These are phyloP conservation scores for Stenodera caucasica DNA, from an alignment of 2,888 invertebrate species.

Conservation along the genomic window DNA sequence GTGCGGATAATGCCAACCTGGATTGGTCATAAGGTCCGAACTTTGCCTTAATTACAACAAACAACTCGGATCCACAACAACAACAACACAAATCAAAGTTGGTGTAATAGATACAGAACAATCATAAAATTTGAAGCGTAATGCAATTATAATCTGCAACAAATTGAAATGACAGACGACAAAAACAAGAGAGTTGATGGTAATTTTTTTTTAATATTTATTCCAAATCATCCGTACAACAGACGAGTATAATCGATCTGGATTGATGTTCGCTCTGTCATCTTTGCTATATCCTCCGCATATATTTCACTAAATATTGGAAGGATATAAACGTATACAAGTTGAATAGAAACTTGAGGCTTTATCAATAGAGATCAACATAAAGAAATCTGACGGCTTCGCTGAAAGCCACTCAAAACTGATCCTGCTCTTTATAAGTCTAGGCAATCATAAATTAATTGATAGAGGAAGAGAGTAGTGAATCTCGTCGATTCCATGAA, in stretches of 20 bases:
- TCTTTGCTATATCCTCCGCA: neutral
- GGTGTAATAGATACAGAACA: neutral
- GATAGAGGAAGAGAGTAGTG: too few relatives aligned
- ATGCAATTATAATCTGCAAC: too few relatives aligned
- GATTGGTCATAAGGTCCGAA: neutral
- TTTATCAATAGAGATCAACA: too few relatives aligned
- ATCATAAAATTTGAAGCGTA: too few relatives aligned
- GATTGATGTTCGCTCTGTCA: slow-evolving; percentile 13
- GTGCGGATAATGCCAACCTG: neutral
- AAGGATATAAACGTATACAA: neutral
- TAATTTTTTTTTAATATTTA: slow-evolving; percentile 8
- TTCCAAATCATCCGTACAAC: neutral
- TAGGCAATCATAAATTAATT: too few relatives aligned
- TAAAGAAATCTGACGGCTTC: too few relatives aligned
- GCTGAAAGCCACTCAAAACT: neutral
- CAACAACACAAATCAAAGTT: neutral
- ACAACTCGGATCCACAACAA: neutral
- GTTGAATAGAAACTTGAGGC: too few relatives aligned
- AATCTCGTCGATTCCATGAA: too few relatives aligned
- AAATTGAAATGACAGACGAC: neutral
- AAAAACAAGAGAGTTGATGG: neutral
- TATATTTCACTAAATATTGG: neutral
- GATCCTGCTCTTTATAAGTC: too few relatives aligned
- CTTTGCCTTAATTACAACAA: neutral
- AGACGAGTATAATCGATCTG: slow-evolving; percentile 7